A percentile compares a stretch with the other conserved stretches of the same genome.
phyloP scores from a whole-genome alignment of 1,140 invertebrate species.

The Bombyx mandarina region DNA sequence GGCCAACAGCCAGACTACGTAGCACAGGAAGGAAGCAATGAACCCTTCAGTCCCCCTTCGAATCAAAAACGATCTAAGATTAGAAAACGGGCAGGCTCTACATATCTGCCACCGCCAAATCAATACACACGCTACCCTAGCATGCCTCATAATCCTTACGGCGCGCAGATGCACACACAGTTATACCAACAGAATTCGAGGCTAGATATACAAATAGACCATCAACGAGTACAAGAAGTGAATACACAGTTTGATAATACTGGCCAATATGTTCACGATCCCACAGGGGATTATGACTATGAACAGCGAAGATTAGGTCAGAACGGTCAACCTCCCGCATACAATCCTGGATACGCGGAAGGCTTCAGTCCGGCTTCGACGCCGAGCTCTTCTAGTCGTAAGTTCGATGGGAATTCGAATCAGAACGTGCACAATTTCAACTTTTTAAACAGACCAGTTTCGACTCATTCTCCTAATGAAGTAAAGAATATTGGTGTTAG shows the following conservation, averaged over 20 bases:
- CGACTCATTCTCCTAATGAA: conserved; percentile 20
- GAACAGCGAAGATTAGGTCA: conserved; percentile 50
- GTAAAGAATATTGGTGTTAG: conserved; percentile 29
- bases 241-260: conserved; percentile 48
- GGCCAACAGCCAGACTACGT: conserved; percentile 39
- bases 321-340: conserved; percentile 22
- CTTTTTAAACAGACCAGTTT: conserved; percentile 31
- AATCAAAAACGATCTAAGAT: conserved; percentile 48
- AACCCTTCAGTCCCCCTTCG: conserved; percentile 44
- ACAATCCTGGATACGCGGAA: conserved; percentile 47
- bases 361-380: conserved; percentile 41
- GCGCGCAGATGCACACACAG: conserved; percentile 41
- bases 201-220: conserved; percentile 45
- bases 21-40: conserved; percentile 34
- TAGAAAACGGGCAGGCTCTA: conserved; percentile 54
- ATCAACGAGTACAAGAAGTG: conserved; percentile 45
- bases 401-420: conserved; percentile 47
- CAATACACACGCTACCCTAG: conserved; percentile 55
- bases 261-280: conserved; percentile 58
- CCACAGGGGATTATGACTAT: conserved; percentile 61
- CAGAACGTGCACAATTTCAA: conserved; percentile 52
- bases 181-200: conserved; percentile 52
- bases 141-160: conserved; percentile 48
- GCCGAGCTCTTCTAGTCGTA: conserved; percentile 54
- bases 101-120: conserved; percentile 55